Evolutionary conservation across 2,797 vertebrate species (phyloP), one percentile per base, ranked within the genome.

Genomic region (Hipposideros larvatus): DNA sequence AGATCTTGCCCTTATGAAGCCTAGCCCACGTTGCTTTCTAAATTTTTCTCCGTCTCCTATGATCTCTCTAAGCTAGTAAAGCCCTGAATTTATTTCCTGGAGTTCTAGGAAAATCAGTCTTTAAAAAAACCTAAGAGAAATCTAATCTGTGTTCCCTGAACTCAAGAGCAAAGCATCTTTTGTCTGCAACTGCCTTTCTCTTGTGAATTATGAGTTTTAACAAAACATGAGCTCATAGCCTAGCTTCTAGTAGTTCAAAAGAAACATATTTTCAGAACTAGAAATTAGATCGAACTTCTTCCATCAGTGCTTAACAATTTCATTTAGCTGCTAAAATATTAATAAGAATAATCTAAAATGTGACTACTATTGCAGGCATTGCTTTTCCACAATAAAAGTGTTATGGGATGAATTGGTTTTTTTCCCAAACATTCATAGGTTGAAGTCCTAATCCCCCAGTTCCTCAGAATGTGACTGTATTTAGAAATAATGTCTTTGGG

Each of bases 101-200:
- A 61, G 4, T 48, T 37, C 53, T 65, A 13, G 24, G 28, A 77
- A 74, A 51, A 14, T 14, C 16, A 26, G 4, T 84, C 22, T 31
- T 84, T 37, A 74, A 66, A 95, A 86, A 51, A 78, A 73, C 65
- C 93, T 92, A 94, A 82, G 59, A 96, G 89, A 41, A 95, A 71
- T 5, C 93, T 95, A 92, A 28, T 16, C 51, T 37, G 53, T 86
- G 26, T 75, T 95, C 91, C 57, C 66, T 93, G 31, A 96, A 59
- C 11, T 90, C 68, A 88, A 43, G 59, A 87, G 22, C 26, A 68
- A 95, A 75, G 14, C 10, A 92, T 24, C 28, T 74, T 95, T 24
- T 89, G 51, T 22, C 89, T 82, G 85, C 82, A 97, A 98, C 96
- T 92, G 19, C 16, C 26, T 79, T 94, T 41, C 71, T 82, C 61